Evolutionary conservation across 2,797 vertebrate species (phyloP).

Genomic region (Choloepus didactylus): DNA sequence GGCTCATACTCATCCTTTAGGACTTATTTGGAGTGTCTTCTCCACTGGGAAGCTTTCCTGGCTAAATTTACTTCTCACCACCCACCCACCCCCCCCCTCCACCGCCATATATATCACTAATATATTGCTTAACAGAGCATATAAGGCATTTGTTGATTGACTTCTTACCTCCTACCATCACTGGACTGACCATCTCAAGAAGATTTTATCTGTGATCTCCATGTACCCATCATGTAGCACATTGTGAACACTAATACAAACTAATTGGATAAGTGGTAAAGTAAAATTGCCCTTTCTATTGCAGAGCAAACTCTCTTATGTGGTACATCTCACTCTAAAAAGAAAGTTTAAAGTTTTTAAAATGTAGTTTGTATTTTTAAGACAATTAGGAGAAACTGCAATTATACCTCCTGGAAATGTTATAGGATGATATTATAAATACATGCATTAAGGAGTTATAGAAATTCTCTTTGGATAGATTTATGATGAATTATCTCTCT

Average conservation of each 20-base stretch:
- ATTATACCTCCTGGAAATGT: background rate
- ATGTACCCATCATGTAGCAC: background rate
- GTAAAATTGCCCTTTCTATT: background rate
- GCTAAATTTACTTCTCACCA: background rate
- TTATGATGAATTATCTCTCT: background rate
- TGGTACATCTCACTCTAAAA: background rate
- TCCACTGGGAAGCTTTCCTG: background rate
- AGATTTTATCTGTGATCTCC: background rate
- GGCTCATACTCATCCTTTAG: background rate
- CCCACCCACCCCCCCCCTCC: background rate
- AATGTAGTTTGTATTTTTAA: background rate
- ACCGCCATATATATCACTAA: background rate
- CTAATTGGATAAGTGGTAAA: background rate
- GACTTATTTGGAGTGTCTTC: background rate
- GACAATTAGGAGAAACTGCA: background rate
- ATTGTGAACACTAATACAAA: background rate
- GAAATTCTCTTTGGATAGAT: background rate
- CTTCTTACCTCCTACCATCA: background rate
- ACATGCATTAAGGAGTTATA: background rate
- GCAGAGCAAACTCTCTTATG: background rate
- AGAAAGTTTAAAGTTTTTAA: background rate
- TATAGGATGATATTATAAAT: background rate
- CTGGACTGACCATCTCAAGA: background rate
- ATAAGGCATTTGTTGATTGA: background rate
- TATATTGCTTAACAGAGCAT: background rate